Evolutionary conservation across 2,113 vertebrate species (phyloP), one percentile per base, ranked within the genome.

Genomic region (Arvicanthis niloticus): DNA sequence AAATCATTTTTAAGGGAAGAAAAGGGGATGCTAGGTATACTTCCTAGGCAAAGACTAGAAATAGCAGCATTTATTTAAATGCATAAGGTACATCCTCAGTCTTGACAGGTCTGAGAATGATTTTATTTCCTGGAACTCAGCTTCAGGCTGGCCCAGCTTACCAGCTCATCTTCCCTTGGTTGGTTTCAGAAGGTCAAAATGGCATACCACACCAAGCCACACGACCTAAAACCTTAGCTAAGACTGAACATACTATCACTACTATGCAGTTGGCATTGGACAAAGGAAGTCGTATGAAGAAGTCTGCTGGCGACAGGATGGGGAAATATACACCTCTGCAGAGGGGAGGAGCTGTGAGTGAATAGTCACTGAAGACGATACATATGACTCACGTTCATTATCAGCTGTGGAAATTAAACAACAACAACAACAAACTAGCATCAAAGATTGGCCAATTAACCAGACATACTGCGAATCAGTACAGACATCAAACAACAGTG

Each of bases 371-470:
- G 56, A 87, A 93, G 29, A 75, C 62, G 92, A 56, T 3, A 29
- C 31, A 60, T 37, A 87, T 73, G 29, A 80, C 80, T 81, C 88
- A 72, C 70, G 45, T 34, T 96, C 86, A 88, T 93, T 95, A 96
- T 95, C 91, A 94, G 58, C 86, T 78, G 53, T 86, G 76, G 60
- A 91, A 96, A 96, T 89, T 91, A 16, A 62, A 96, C 87, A 70
- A 31, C 3, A 45, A 45, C 45, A 45, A 45, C 5, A 67, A 70
- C 17, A 72, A 72, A 40, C 37, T 15, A 51, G 75, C 84, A 87
- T 98, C 93, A 96, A 96, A 96, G 77, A 81, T 78, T n/a, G 31
- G 13, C 77, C 78, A 89, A 26, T 81, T 96, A 96, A 82, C 93
- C 48, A 88, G 26, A 85, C 42, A 85, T 22, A 72, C 72, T 89